Base-by-base conservation (phyloP, 1,140 invertebrate species). In the Drosophila busckii region DNA sequence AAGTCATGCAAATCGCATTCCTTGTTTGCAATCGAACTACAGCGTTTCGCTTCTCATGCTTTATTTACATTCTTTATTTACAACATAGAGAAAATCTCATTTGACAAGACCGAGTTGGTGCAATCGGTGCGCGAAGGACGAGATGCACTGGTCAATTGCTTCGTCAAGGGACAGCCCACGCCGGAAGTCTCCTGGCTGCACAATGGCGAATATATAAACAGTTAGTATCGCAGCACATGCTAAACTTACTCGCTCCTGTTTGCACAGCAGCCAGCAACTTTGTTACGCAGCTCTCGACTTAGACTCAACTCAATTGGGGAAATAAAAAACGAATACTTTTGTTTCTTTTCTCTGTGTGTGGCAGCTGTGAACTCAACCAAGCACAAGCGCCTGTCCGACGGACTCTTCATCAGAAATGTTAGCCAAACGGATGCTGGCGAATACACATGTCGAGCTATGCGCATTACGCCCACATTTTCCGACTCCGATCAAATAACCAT, bases 401-500 rank as follows among this genome's bases (percentile, higher is more conserved):
- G 89, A 19, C 84, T 91, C 1, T 84, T 85, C 22, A 89, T 91
- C 48, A 82, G 67, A 52, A 90, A 89, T 59, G 88, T 90, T 6
- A 88, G 80, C 4, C 80, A 89, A 48, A 66, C 86, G n/a, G 90
- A 91, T 82, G 88, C 85, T 58, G 90, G 90, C 5, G 86, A 86
- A 38, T 91, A 90, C 56, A 87, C 87, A 3, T 91, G 90, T 75
- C 84, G 87, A 46, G 90, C 89, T 2, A 86, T 88, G 55, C 88
- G 90, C 60, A 86, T 89, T 19, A 88, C 89, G 15, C 55, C 73
- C 7, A 84, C 83, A 34, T 84, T 85, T 55, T 88, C 87, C 23
- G 88, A 88, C 52, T 67, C 88, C 32, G 86, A 88, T 60, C 87
- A 88, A 42, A 68, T 87, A 65, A 84, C 78, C 41, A 89, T 90